A percentile compares a stretch with the other conserved stretches of the same genome.
phyloP scores from a whole-genome alignment of 2,797 vertebrate genomes.

The Phoxinus dragarum region DNA sequence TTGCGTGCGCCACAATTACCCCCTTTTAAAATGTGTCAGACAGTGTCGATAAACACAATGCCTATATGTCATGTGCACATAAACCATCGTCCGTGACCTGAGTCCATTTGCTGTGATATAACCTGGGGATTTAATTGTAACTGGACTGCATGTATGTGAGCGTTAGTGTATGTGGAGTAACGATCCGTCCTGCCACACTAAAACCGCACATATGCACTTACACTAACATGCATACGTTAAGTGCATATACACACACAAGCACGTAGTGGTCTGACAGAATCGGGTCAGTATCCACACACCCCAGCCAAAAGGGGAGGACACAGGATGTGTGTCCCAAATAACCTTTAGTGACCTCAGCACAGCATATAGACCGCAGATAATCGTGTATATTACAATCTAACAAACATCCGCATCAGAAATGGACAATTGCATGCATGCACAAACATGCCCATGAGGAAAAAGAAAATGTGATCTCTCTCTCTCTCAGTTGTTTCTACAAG shows the following conservation, averaged over 20 bases:
- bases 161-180: background rate
- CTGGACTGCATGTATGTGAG: background rate
- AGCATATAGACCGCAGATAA: background rate
- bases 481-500: background rate
- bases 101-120: slow-evolving; percentile 7
- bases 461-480: background rate
- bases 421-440: background rate
- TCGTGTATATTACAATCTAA: background rate
- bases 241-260: slow-evolving; percentile 25
- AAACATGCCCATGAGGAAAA: background rate
- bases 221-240: slow-evolving; percentile 24
- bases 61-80: background rate
- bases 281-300: slow-evolving; percentile 30
- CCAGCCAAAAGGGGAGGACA: slow-evolving; percentile 40
- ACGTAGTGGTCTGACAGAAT: slow-evolving; percentile 41
- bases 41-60: slow-evolving; percentile 16
- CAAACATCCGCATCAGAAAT: background rate
- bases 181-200: background rate
- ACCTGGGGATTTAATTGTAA: background rate
- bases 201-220: slow-evolving; percentile 18
- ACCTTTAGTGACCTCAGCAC: slow-evolving; percentile 36
- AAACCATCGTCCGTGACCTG: background rate
- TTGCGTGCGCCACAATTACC: background rate
- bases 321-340: slow-evolving; percentile 26
- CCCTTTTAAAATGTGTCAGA: slow-evolving; percentile 23